Evolutionary conservation across 2,797 vertebrate genomes (phyloP), one percentile per base, ranked within the genome.

Genomic region (Nannoperca obscura): DNA sequence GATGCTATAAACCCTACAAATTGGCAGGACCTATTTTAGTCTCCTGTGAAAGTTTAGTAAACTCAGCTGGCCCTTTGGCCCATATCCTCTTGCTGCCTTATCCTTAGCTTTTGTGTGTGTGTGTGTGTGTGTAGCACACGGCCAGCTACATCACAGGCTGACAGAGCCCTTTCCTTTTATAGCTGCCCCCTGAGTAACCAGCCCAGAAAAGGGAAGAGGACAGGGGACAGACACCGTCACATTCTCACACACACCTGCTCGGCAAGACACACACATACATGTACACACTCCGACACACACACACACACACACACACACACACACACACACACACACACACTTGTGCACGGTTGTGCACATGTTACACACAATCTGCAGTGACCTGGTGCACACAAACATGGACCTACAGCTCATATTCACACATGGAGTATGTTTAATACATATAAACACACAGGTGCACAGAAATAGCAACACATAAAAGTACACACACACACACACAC

Each of bases 111-210:
- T 20, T 78, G 40, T 80, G 68, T 72, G 78, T 58, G 76, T 54
- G 61, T 60, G 80, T 65, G 79, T 79, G 71, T 74, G 68, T 74
- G 73, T 70, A 72, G 65, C 83, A 86, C 78, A 76, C 67, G 13
- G 83, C 80, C 88, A 90, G 75, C 91, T 92, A 89, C 92, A 94
- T 93, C 92, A 91, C 89, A 80, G 88, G 73, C 91, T 95, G 94
- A 95, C 94, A 92, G 92, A 88, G 89, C 82, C 88, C 91, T 94
- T 95, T 95, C 93, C 91, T 94, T 94, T 95, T 92, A 93, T 95
- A 95, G 93, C 88, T 91, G 85, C 91, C 90, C 92, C 88, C 86
- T 76, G 86, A 93, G 91, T 91, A 93, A 93, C 92, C 92, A 92
- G 91, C 83, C 94, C 94, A 92, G 92, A 94, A 95, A 94, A 95